These are phyloP conservation scores for Macrostomum cliftonense DNA, from an alignment of 2,888 invertebrate species.

Conservation along the genomic window DNA sequence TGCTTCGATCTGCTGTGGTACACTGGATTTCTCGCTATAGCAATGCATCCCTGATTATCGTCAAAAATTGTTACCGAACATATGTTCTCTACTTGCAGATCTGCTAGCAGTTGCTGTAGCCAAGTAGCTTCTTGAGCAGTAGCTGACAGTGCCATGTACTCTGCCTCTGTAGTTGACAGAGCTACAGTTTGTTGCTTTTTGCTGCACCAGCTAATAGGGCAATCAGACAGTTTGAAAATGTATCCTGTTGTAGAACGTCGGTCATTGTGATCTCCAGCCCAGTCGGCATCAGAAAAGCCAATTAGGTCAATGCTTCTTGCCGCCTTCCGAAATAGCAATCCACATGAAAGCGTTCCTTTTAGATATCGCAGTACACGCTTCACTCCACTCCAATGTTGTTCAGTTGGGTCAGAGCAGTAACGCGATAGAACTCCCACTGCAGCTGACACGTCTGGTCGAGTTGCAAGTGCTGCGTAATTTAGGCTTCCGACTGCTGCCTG, in stretches of 20 bases:
- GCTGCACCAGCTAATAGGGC: constrained; percentile 21
- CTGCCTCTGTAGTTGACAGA: constrained; percentile 25
- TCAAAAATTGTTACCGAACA: constrained; percentile 4
- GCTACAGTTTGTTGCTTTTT: constrained; percentile 23
- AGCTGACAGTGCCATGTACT: constrained; percentile 21
- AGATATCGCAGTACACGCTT: constrained; percentile 13
- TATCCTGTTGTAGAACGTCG: constrained; percentile 25
- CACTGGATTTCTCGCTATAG: constrained; percentile 16
- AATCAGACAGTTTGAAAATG: constrained; percentile 17
- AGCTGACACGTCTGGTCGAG: constrained; percentile 14
- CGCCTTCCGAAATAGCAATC: neutral
- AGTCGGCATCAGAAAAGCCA: constrained; percentile 22
- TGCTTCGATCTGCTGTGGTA: constrained; percentile 17
- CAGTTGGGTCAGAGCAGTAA: constrained; percentile 12
- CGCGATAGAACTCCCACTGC: constrained; percentile 11
- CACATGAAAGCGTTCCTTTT: constrained; percentile 9
- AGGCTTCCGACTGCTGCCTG: constrained; percentile 11
- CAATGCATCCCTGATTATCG: constrained; percentile 17
- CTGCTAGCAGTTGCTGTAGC: constrained; percentile 10
- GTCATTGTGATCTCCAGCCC: constrained; percentile 17
- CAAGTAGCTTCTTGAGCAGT: constrained; percentile 14
- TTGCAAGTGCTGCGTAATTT: constrained; percentile 12
- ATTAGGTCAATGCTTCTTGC: neutral
- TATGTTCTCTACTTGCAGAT: constrained; percentile 3
- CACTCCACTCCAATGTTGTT: constrained; percentile 14